These are phyloP conservation scores for Bombus turneri DNA, from an alignment of 1,140 invertebrate genomes.

Conservation along the genomic window DNA sequence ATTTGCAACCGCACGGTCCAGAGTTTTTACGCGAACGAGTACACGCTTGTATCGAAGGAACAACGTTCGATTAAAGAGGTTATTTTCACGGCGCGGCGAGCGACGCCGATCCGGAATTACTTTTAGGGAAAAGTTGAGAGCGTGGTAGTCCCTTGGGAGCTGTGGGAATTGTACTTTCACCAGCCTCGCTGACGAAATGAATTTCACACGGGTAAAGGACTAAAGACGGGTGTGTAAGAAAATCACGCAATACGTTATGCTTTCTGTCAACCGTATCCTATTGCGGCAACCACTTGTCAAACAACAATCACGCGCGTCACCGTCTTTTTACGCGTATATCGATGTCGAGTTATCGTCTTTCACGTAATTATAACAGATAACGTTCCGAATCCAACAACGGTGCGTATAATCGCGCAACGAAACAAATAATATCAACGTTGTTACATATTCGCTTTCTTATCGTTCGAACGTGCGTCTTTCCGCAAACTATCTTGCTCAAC, in stretches of 20 bases:
- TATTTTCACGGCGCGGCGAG: not conserved
- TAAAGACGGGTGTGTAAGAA: not conserved
- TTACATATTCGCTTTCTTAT: not conserved
- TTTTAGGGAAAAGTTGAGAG: not conserved
- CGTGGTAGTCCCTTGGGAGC: not conserved
- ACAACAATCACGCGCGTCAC: not conserved
- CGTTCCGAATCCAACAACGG: not conserved
- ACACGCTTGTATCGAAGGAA: not conserved
- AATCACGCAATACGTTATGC: slow-evolving; percentile 32
- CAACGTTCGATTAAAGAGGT: not conserved
- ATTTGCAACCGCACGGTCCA: not conserved
- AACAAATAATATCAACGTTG: not conserved
- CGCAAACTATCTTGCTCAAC: not conserved
- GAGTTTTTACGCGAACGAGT: not conserved
- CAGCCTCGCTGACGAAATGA: not conserved
- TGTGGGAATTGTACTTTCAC: slow-evolving; percentile 31
- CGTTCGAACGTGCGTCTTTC: not conserved
- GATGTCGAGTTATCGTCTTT: slow-evolving; percentile 29
- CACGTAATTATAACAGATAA: not conserved
- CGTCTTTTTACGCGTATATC: slow-evolving; percentile 3
- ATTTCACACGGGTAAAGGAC: not conserved
- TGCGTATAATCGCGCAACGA: not conserved
- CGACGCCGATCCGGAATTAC: not conserved
- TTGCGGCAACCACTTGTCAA: slow-evolving; percentile 11
- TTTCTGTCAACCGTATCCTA: slow-evolving; percentile 39